Base-by-base conservation (phyloP, 1,140 invertebrate genomes). In the Eriosoma lanigerum region DNA sequence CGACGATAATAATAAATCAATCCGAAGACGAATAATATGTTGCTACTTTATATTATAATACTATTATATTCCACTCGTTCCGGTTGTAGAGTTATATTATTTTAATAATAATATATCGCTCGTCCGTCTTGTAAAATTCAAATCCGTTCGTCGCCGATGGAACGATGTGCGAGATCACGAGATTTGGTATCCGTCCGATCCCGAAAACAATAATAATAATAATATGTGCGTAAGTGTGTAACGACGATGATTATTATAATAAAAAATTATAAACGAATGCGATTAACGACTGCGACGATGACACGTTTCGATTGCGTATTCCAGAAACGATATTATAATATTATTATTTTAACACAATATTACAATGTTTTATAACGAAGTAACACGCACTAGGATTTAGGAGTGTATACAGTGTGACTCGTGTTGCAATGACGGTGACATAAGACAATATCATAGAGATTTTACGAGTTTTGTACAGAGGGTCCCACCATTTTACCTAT, bases 1-100 rank as follows among this genome's bases (percentile, higher is more conserved):
- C 26, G 5, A 24, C 29, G 19, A 32, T 58, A 24, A 56, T 56
- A 32, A 32, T 64, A 64, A 64, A 64, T 64, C 60, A 64, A 64
- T 32, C 60, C 9, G 15, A 3, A 38, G n/a, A n/a, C n/a, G n/a
- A n/a, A n/a, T n/a, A n/a, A n/a, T n/a, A n/a, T n/a, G n/a, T 38
- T 38, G 32, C 32, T 4, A 38, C 8, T 4, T 38, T 38, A 38
- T 38, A 38, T 4, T 38, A 38, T 38, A 38, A 38, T 38, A 38
- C n/a, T 38, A 38, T 38, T 38, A 38, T 38, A 8, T 38, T 3
- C 12, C 26, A 9, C 26, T 15, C 32, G 26, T 62, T 10, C 9
- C 19, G 26, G 1, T 10, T 15, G 17, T 60, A 13, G 26, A 21
- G 15, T 29, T 24, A n/a, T 24, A 1, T 13, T 13, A 24, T 24